These are phyloP conservation scores for Columba guinea DNA, from an alignment of 2,797 vertebrate species.

Conservation along the genomic window DNA sequence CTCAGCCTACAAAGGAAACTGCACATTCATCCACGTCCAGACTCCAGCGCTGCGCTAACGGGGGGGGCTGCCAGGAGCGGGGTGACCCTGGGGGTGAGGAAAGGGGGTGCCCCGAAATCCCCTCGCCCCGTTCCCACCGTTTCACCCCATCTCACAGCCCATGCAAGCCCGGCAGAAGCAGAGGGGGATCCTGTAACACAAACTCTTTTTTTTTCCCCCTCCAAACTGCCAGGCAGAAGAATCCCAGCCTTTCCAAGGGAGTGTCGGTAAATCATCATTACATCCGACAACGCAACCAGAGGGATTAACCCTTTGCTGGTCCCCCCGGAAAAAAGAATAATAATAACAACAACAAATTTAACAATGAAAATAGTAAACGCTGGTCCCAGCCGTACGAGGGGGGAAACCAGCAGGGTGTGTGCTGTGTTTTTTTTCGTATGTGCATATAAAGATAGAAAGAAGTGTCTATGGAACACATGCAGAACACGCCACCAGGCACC, in stretches of 20 bases:
- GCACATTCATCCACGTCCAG: neutral
- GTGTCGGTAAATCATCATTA: slow-evolving; percentile 65
- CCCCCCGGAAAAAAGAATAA: neutral
- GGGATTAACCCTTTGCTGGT: slow-evolving; percentile 46
- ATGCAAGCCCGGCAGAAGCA: neutral
- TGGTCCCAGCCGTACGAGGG: neutral
- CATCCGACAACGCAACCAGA: slow-evolving; percentile 59
- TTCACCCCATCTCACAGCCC: neutral
- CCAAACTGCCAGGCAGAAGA: slow-evolving; percentile 57
- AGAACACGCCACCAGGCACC: neutral
- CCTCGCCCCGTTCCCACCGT: neutral
- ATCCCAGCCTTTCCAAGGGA: slow-evolving; percentile 67
- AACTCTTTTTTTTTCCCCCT: neutral
- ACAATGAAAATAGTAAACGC: neutral
- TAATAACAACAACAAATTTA: neutral
- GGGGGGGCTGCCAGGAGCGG: neutral
- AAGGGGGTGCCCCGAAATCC: neutral
- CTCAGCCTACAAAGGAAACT: neutral
- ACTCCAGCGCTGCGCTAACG: neutral
- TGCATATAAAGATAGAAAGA: neutral
- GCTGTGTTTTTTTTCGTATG: neutral
- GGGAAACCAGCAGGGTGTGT: neutral
- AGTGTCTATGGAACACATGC: neutral
- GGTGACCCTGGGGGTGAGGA: neutral
- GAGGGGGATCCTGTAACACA: slow-evolving; percentile 24